Evolutionary conservation across 2,797 vertebrate species (phyloP).

Genomic region (Cygnus olor): DNA sequence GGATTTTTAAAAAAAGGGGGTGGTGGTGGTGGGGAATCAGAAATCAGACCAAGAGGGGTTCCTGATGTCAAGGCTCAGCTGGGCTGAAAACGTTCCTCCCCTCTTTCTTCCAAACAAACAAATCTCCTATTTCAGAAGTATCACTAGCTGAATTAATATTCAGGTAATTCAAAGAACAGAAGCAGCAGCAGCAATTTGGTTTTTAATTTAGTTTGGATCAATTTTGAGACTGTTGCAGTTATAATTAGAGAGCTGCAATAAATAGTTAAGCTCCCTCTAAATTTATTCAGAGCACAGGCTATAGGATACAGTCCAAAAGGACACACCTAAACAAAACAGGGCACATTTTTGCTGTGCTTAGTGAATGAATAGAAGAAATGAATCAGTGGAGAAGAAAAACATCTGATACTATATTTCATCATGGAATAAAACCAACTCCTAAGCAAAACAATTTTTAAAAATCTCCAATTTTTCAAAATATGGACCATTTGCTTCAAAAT

Average conservation of each 20-base stretch:
- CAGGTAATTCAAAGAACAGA: background rate
- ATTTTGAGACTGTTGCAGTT: conserved; percentile 1
- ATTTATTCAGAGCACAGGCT: background rate
- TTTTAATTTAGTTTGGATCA: conserved; percentile 48
- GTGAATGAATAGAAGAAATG: background rate
- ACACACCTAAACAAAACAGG: conserved; percentile 32
- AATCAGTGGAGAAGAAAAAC: background rate
- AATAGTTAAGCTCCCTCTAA: conserved; percentile 19
- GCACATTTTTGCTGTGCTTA: conserved; percentile 24
- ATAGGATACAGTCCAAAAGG: background rate
- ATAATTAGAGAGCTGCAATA: background rate
- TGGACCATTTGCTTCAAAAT: background rate
- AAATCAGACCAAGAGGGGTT: background rate
- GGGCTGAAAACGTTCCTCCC: background rate
- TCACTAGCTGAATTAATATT: conserved; percentile 2
- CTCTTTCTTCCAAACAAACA: background rate
- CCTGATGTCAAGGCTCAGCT: background rate
- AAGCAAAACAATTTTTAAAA: background rate
- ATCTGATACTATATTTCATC: background rate
- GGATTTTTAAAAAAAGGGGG: background rate
- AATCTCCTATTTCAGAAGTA: background rate
- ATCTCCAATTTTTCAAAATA: background rate
- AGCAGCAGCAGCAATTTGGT: conserved; percentile 13
- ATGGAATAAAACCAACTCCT: background rate
- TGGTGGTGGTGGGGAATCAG: background rate